Evolutionary conservation across 2,888 invertebrate genomes (phyloP), one percentile per base, ranked within the genome.

Genomic region (Lasioglossum malachurum): DNA sequence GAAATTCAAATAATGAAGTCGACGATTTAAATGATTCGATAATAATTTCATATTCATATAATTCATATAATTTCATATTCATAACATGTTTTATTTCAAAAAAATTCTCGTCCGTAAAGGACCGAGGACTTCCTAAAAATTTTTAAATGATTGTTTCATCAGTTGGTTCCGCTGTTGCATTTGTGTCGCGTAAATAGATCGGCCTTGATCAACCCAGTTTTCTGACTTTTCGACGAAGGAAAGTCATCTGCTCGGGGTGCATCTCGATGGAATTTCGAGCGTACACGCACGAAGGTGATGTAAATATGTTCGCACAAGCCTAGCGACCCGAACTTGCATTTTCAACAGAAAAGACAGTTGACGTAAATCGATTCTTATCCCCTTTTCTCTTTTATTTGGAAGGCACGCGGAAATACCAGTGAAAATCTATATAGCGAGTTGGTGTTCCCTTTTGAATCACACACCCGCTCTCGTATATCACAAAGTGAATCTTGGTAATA

Each of bases 181-280:
- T 35, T 5, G 19, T 19, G 41, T 72, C 53, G 71, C 16, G 19
- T 72, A 72, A 41, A 73, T 72, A 7, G 14, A 27, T n/a, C 35
- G 49, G n/a, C 16, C 60, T 27, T n/a, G 44, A 23, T 23, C 73
- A 19, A 10, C 27, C 38, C 35, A 44, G 41, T 38, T 23, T 35
- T 74, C 76, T 60, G 44, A 35, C 38, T 35, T 14, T 44, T 46
- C 27, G n/a, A 86, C 38, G 19, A 67, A 73, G 64, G 49, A n/a
- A 73, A 38, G 73, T 85, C n/a, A 27, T 67, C 53, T 2, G 4
- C 57, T 35, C 72, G 10, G 49, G 31, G 73, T 75, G 57, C 74
- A 79, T 46, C 69, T 64, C 67, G 38, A 79, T 88, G 89, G 83
- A 83, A 88, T 88, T 88, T 88, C 31, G 35, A 76, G 69, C 60